Evolutionary conservation across 2,888 invertebrate genomes (phyloP).

Genomic region (Hermaeophaga mercurialis): DNA sequence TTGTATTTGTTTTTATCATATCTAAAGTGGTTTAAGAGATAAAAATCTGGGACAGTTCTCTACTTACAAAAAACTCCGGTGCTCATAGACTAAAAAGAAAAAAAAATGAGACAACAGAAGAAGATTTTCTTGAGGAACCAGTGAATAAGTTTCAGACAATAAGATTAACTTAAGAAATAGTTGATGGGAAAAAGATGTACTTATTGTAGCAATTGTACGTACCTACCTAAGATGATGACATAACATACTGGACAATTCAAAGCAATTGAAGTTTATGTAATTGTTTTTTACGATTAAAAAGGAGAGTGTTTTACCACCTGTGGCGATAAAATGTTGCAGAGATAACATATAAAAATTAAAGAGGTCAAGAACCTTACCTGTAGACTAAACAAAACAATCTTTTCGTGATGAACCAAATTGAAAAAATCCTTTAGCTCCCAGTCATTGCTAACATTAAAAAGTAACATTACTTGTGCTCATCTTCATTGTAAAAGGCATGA

Average conservation of each 20-base stretch:
- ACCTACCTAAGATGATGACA: constrained; percentile 6
- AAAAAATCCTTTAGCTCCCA: constrained; percentile 24
- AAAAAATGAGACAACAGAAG: too few species aligned
- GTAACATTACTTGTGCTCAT: constrained; percentile 18
- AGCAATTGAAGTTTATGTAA: constrained; percentile 21
- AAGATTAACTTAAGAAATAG: too few species aligned
- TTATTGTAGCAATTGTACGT: neutral
- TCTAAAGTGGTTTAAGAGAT: too few species aligned
- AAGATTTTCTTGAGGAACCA: too few species aligned
- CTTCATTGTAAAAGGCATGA: constrained; percentile 28
- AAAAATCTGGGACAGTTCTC: too few species aligned
- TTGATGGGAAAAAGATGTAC: constrained; percentile 1
- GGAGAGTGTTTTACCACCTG: constrained; percentile 20
- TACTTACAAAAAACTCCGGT: too few species aligned
- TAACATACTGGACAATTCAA: constrained; percentile 13
- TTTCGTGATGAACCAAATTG: constrained; percentile 16
- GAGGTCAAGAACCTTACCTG: constrained; percentile 24
- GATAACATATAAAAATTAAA: constrained; percentile 18
- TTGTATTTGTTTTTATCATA: too few species aligned
- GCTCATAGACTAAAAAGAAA: too few species aligned
- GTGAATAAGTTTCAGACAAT: too few species aligned
- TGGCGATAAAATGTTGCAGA: constrained; percentile 15
- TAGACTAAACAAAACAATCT: constrained; percentile 20
- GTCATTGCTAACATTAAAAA: constrained; percentile 29
- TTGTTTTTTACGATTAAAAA: constrained; percentile 19